A percentile compares a stretch with the other conserved stretches of the same genome.
Conservation (phyloP, 2,113 vertebrate genomes). For the Dicerorhinus sumatrensis region DNA sequence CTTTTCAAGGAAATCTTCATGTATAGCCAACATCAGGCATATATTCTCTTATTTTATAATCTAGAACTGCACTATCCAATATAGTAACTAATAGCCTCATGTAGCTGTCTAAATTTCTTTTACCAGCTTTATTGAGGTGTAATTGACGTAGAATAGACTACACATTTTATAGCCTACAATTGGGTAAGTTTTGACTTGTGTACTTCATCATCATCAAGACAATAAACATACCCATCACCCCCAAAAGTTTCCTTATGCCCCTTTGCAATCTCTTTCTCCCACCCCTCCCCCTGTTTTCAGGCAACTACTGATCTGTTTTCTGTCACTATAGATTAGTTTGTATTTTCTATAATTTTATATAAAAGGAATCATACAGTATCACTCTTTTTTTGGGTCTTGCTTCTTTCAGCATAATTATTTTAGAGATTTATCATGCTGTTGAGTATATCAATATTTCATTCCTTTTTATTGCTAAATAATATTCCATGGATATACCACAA, state of each 20-base stretch:
- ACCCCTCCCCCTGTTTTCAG: not conserved
- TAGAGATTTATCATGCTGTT: not conserved
- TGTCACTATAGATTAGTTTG: not conserved
- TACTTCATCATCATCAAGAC: not conserved
- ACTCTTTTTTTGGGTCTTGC: not conserved
- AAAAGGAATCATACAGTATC: not conserved
- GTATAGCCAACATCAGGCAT: not conserved
- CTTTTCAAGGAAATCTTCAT: conserved; percentile 17
- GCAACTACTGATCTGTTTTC: not conserved
- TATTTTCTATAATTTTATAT: not conserved
- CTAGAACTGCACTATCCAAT: not conserved
- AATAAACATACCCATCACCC: not conserved
- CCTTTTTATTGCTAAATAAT: not conserved
- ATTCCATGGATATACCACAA: not conserved
- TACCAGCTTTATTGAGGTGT: not conserved
- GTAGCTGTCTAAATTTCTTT: not conserved
- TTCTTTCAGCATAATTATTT: conserved; percentile 19
- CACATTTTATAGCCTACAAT: not conserved
- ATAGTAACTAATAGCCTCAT: not conserved
- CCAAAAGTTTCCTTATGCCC: not conserved
- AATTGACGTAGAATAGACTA: not conserved
- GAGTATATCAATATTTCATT: not conserved
- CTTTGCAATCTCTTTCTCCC: not conserved
- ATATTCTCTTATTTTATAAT: conserved; percentile 12
- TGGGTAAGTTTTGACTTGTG: not conserved